Evolutionary conservation across 2,888 invertebrate species (phyloP).

Genomic region (Volucella zonaria): DNA sequence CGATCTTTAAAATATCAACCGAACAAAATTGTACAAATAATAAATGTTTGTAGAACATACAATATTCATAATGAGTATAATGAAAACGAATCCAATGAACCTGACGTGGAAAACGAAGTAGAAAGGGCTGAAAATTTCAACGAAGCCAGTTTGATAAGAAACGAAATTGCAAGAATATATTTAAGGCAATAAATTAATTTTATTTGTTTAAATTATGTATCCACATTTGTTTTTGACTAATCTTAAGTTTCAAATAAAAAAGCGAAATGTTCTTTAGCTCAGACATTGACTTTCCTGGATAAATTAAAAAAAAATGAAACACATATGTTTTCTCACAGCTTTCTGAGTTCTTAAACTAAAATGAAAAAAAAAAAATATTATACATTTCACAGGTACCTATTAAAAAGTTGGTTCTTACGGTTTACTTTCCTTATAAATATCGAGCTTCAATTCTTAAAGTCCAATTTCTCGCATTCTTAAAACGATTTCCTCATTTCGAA

Average conservation of each 20-base stretch:
- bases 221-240: neutral
- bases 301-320: neutral
- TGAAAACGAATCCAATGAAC: neutral
- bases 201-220: neutral
- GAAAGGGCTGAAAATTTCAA: constrained; percentile 9
- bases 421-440: neutral
- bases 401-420: too few relatives aligned
- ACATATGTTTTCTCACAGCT: neutral
- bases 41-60: constrained; percentile 23
- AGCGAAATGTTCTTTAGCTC: too few relatives aligned
- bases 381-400: too few relatives aligned
- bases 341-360: neutral
- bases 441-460: constrained; percentile 18
- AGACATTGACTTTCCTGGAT: neutral
- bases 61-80: constrained; percentile 13
- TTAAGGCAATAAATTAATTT: neutral
- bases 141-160: constrained; percentile 1
- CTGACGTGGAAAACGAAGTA: neutral
- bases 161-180: neutral
- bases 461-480: constrained; percentile 8
- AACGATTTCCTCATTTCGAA: constrained; percentile 2
- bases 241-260: neutral
- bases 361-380: too few relatives aligned
- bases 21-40: constrained; percentile 13
- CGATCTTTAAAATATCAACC: constrained; percentile 15